Evolutionary conservation across 2,113 vertebrate species (phyloP).

Genomic region (Rhinogobius similis): DNA sequence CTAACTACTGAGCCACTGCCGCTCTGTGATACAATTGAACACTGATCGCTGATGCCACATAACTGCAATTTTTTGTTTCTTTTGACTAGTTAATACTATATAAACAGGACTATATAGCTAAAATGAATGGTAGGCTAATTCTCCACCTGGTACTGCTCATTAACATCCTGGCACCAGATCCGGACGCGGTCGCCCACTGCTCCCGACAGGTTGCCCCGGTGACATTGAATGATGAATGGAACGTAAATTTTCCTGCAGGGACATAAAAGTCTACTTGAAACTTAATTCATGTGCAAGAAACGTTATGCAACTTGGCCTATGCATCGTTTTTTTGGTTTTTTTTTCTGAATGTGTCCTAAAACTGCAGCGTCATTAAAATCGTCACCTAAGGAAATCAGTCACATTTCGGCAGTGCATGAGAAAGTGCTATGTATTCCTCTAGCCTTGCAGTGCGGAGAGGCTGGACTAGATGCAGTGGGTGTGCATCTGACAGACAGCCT

Average conservation of each 20-base stretch:
- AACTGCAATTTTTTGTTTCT: background rate
- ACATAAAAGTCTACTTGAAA: background rate
- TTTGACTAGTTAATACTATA: background rate
- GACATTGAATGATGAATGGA: background rate
- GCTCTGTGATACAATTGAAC: too few species aligned
- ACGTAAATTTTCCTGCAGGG: background rate
- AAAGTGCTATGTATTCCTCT: background rate
- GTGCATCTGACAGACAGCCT: constrained; percentile 28
- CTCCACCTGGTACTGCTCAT: too few species aligned
- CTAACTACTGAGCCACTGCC: too few species aligned
- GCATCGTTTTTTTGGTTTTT: too few species aligned
- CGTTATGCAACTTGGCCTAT: background rate
- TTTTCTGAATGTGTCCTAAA: background rate
- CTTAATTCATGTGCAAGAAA: background rate
- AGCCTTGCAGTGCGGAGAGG: constrained; percentile 3
- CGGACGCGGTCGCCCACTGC: too few species aligned
- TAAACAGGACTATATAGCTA: background rate
- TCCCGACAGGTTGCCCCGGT: background rate
- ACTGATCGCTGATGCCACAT: background rate
- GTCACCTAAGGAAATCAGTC: background rate
- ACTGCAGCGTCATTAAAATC: constrained; percentile 3
- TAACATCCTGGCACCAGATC: too few species aligned
- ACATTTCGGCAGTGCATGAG: background rate
- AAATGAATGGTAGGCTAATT: background rate
- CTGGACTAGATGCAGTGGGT: constrained; percentile 13